Percentiles rank a stretch among this genome's conserved stretches.
Conservation (phyloP, 1,140 invertebrate species). For the Caerostris extrusa region DNA sequence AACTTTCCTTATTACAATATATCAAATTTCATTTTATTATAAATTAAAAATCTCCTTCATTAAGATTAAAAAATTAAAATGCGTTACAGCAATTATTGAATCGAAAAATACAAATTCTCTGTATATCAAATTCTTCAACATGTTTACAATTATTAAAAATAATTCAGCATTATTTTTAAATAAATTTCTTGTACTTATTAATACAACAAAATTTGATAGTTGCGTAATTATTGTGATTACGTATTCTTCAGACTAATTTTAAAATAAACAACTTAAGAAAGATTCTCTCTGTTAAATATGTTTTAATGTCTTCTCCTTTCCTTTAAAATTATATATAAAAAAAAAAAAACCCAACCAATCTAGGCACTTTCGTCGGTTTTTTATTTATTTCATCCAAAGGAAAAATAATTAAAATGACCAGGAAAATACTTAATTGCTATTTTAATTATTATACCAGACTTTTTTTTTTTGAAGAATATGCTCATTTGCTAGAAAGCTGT, state of each 20-base stretch:
- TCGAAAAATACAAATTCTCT: no score
- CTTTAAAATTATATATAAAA: neutral
- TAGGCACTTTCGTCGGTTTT: neutral
- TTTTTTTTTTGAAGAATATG: neutral
- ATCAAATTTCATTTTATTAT: no score
- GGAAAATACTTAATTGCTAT: constrained; percentile 66
- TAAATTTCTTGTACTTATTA: neutral
- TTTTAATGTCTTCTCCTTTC: neutral
- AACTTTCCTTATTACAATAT: no score
- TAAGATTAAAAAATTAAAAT: no score
- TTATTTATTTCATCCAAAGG: neutral
- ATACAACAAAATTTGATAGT: neutral
- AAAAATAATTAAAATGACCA: constrained; percentile 23
- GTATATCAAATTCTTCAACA: neutral
- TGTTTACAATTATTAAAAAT: neutral
- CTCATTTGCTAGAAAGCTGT: constrained; percentile 41
- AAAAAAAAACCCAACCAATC: neutral
- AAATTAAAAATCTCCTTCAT: no score
- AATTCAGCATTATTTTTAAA: neutral
- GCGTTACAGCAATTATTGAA: no score
- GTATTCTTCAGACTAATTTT: neutral
- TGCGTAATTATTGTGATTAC: neutral
- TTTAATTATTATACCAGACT: constrained; percentile 60
- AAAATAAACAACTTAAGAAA: constrained; percentile 51
- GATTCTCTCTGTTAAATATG: constrained; percentile 63